Conservation (phyloP, 2,888 invertebrate genomes). For the Laothoe populi region DNA sequence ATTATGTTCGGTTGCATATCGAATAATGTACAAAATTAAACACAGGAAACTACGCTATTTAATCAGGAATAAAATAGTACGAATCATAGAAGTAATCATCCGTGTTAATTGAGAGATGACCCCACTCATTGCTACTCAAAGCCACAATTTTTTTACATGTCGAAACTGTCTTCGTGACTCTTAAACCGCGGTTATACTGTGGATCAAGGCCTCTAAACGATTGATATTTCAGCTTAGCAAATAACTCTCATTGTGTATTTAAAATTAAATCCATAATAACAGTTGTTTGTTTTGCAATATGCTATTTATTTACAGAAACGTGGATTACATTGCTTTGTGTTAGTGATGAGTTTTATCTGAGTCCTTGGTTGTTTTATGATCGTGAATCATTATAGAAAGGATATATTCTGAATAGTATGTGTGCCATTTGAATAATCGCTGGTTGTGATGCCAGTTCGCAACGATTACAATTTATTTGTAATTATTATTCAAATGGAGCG, state of each 20-base stretch:
- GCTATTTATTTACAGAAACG: background rate
- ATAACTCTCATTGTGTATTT: background rate
- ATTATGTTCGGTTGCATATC: too few species aligned
- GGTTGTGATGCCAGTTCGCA: background rate
- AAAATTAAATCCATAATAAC: background rate
- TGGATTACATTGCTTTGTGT: background rate
- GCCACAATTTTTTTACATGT: too few species aligned
- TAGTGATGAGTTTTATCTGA: constrained; percentile 1
- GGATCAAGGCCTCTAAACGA: background rate
- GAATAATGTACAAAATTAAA: too few species aligned
- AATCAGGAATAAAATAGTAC: too few species aligned
- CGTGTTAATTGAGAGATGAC: too few species aligned
- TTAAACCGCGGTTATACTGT: too few species aligned
- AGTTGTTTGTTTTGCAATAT: background rate
- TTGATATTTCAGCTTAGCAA: background rate
- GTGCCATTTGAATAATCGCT: background rate
- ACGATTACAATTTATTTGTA: background rate
- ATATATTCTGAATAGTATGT: background rate
- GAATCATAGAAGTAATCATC: too few species aligned
- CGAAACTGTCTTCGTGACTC: too few species aligned
- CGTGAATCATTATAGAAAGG: constrained; percentile 18
- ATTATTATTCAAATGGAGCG: background rate
- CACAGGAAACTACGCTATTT: too few species aligned
- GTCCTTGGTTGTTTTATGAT: constrained; percentile 13
- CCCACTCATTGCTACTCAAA: too few species aligned